Conservation (phyloP, 35 echinoderm and acorn worm genomes). For the Chiridota heheva region DNA sequence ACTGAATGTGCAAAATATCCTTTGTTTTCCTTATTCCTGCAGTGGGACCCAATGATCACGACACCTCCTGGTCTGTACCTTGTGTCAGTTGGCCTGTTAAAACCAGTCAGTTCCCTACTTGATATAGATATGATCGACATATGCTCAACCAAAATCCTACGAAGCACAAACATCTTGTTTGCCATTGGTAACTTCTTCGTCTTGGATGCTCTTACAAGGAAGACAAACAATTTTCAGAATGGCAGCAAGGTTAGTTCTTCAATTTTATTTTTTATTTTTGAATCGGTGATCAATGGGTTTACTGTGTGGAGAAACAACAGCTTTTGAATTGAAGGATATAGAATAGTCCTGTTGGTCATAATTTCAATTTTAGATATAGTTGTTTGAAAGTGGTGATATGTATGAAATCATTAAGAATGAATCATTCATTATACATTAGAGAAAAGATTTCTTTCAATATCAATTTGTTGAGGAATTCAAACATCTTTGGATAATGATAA, state of each 20-base stretch:
- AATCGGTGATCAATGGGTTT: not conserved
- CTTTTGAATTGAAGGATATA: no score
- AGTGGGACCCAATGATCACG: constrained; percentile 99
- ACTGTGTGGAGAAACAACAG: not conserved
- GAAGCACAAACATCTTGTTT: constrained; percentile 82
- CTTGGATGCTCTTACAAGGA: constrained; percentile 61
- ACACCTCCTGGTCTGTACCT: constrained; percentile 93
- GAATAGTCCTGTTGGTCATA: no score
- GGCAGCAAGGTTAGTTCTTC: not conserved
- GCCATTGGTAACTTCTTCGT: constrained; percentile 77
- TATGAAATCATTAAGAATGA: no score
- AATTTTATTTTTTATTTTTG: not conserved
- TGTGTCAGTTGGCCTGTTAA: constrained; percentile 77
- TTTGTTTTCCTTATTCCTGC: constrained; percentile 20
- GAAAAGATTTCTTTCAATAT: no score
- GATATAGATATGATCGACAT: constrained; percentile 55
- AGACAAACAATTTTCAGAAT: constrained; percentile 35
- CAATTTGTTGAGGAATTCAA: no score
- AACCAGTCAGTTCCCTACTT: constrained; percentile 61
- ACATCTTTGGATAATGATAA: no score
- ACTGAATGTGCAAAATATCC: not conserved
- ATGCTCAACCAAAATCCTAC: constrained; percentile 65
- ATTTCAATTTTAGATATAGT: no score
- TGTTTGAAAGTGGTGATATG: no score
- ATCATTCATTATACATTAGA: no score